Evolutionary conservation across 2,113 vertebrate genomes (phyloP).

Genomic region (Rousettus leschenaultii): DNA sequence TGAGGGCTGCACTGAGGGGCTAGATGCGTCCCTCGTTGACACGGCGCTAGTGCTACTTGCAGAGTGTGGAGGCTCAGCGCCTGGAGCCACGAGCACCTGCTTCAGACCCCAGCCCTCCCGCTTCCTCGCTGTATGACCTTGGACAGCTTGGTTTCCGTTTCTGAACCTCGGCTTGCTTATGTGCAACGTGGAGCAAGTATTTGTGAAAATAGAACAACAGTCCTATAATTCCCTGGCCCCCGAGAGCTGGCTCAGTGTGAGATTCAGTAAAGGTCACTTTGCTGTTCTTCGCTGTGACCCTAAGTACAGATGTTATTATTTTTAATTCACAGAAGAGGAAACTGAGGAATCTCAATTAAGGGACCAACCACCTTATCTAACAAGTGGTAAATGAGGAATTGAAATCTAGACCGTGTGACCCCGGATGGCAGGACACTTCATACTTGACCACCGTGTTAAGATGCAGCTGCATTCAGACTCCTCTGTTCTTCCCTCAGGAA

Average conservation of each 20-base stretch:
- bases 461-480: background rate
- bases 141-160: background rate
- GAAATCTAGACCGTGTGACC: background rate
- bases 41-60: background rate
- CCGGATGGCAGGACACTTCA: background rate
- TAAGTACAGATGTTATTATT: background rate
- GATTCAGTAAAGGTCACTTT: background rate
- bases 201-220: background rate
- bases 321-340: background rate
- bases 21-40: background rate
- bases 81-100: background rate
- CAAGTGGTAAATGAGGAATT: background rate
- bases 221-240: background rate
- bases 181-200: background rate
- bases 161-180: background rate
- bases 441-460: background rate
- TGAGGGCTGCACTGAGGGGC: background rate
- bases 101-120: background rate
- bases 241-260: background rate
- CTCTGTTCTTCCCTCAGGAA: background rate
- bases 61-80: background rate
- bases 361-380: background rate
- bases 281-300: background rate
- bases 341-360: background rate
- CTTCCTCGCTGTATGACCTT: background rate